A percentile compares a stretch with the other conserved stretches of the same genome.
phyloP scores from a whole-genome alignment of 2,888 invertebrate species.

The Gibbula magus region DNA sequence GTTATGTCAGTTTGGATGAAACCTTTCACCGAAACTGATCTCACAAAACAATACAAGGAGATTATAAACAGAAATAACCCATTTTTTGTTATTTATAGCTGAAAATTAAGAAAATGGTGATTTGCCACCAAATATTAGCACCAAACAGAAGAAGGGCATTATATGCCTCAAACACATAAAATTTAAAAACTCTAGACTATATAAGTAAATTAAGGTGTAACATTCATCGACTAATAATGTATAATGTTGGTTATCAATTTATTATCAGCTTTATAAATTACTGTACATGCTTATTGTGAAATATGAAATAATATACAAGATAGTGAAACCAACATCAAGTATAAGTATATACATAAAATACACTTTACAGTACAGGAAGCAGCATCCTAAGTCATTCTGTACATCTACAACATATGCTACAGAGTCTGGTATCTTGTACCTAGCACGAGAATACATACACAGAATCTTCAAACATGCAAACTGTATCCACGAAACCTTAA shows the following conservation, averaged over 20 bases:
- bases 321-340: not conserved
- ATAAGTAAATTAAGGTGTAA: not conserved
- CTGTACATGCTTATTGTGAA: conserved; percentile 6
- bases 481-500: too few relatives aligned
- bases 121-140: conserved; percentile 1
- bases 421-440: too few relatives aligned
- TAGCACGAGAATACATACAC: too few relatives aligned
- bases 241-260: not conserved
- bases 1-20: too few relatives aligned
- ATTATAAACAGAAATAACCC: not conserved
- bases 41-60: not conserved
- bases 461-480: too few relatives aligned
- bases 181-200: conserved; percentile 16
- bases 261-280: not conserved
- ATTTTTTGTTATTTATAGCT: too few relatives aligned
- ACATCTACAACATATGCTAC: conserved; percentile 1
- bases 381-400: not conserved
- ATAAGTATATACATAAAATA: not conserved
- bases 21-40: too few relatives aligned
- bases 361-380: not conserved
- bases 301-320: conserved; percentile 1
- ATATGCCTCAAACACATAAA: not conserved
- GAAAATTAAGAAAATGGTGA: not conserved
- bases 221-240: not conserved
- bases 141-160: conserved; percentile 10